A percentile compares a stretch with the other conserved stretches of the same genome.
Conservation (phyloP, 2,113 vertebrate species). For the Ailurus styani region DNA sequence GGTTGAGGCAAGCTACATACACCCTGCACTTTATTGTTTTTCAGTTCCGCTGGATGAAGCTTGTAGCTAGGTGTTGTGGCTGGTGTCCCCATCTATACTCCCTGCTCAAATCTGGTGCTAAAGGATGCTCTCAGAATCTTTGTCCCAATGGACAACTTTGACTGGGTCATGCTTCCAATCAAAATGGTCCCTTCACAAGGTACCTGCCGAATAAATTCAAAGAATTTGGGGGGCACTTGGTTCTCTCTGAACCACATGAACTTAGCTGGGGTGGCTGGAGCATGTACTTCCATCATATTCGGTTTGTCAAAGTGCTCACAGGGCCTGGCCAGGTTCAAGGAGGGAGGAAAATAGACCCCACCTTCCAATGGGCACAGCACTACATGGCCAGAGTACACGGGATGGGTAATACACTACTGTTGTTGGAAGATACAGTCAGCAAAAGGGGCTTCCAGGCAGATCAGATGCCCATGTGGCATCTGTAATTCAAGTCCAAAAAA, state of each 20-base stretch:
- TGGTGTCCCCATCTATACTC: neutral
- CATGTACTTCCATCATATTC: neutral
- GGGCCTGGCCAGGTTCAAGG: neutral
- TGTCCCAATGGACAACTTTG: neutral
- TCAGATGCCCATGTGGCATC: neutral
- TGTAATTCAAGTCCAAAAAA: neutral
- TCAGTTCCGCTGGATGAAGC: neutral
- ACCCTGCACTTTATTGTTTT: neutral
- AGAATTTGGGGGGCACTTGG: neutral
- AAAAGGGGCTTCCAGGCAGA: neutral
- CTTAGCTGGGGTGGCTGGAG: neutral
- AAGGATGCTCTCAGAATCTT: neutral
- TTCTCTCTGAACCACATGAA: neutral
- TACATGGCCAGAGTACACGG: accelerated
- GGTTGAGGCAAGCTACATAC: neutral
- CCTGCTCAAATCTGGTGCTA: neutral
- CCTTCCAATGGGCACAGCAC: neutral
- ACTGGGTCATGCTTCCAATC: neutral
- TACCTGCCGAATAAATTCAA: neutral
- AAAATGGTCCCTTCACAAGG: neutral
- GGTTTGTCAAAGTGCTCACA: neutral
- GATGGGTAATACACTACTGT: accelerated
- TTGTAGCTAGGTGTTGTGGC: neutral
- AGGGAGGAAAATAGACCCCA: too few relatives aligned
- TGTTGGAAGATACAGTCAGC: neutral